Base-by-base conservation (phyloP, 2,888 invertebrate species). In the Melangyna quadrimaculata region DNA sequence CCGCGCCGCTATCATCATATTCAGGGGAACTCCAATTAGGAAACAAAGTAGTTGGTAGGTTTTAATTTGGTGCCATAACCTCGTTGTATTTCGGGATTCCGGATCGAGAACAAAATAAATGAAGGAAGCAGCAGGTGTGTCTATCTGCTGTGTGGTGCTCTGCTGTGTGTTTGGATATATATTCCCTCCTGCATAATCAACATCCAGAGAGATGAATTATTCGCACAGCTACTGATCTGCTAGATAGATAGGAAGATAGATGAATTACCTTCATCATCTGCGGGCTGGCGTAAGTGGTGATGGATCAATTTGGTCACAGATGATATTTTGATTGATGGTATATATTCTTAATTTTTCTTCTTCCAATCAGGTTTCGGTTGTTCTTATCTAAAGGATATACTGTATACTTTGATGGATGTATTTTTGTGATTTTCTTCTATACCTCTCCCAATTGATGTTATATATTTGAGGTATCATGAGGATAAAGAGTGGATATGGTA, bases 281-380 rank as follows among this genome's bases (percentile, higher is more conserved):
- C 57, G 43, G 55, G 43, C 59, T 61, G 43, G 81, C 40, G 69
- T 53, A 57, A 72, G 71, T 70, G 78, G 81, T 86, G 86, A 86
- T 81, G 77, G 86, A 86, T 86, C 86, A 86, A 86, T 86, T 86
- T 81, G 86, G 86, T 81, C 81, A 86, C 86, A 86, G 86, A 86
- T 86, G 86, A 86, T 81, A 61, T 77, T 86, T 86, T 86, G 86
- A 86, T 86, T 86, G 81, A 86, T 86, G 72, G 70, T 72, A n/a
- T n/a, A n/a, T n/a, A 78, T 81, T 72, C 55, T 70, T 61, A 63
- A 29, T 29, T 80, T 48, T 69, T 63, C 45, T n/a, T n/a, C 45
- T 70, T 51, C 48, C 67, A 67, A 67, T 67, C 67, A 67, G 51
- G 67, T 67, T 67, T 48, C 12, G 43, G 70, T 61, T 45, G 55